Evolutionary conservation across 2,797 vertebrate genomes (phyloP), one percentile per base, ranked within the genome.

Genomic region (Ptychobarbus kaznakovi): DNA sequence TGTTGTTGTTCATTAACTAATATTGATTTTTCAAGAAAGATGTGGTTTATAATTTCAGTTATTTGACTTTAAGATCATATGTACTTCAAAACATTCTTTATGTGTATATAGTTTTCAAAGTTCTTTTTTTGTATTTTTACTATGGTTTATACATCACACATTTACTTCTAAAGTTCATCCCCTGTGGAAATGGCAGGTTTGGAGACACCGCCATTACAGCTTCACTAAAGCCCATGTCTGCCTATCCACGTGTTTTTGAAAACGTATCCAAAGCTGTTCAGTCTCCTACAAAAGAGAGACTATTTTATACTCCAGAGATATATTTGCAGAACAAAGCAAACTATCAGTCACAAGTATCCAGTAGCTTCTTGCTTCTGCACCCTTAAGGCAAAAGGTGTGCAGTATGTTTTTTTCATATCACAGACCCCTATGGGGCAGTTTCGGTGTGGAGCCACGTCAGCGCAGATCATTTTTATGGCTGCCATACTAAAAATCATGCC

Each of bases 221-320:
- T 46, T 68, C 20, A 81, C 22, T 78, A 83, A 82, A 87, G 76
- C 51, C 38, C 42, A 51, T 87, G 61, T 75, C 58, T 40, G 44
- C 15, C 6, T 25, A 28, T 84, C 66, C 65, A 46, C 25, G 8
- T 72, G 66, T 79, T 79, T 58, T 46, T 79, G 51, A 84, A 84
- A 84, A 72, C 38, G 16, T 79, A 79, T 70, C 83, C 83, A 58
- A 84, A 73, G 58, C 42, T 51, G 42, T 86, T 84, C 75, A 74
- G 15, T 66, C 56, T 81, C 46, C 12, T 22, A 73, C 49, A 49
- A 69, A 72, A 79, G 13, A 44, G 13, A 84, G 20, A 44, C 51
- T 79, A 69, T 77, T 69, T 61, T 46, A 63, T 84, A 38, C 65
- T 49, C 40, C 20, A 42, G 15, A 70, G 66, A 18, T 84, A 35